Percentiles rank a stretch among this genome's conserved stretches.
Evolutionary conservation across 2,888 invertebrate species (phyloP).

Genomic region (Macrophya annulata): DNA sequence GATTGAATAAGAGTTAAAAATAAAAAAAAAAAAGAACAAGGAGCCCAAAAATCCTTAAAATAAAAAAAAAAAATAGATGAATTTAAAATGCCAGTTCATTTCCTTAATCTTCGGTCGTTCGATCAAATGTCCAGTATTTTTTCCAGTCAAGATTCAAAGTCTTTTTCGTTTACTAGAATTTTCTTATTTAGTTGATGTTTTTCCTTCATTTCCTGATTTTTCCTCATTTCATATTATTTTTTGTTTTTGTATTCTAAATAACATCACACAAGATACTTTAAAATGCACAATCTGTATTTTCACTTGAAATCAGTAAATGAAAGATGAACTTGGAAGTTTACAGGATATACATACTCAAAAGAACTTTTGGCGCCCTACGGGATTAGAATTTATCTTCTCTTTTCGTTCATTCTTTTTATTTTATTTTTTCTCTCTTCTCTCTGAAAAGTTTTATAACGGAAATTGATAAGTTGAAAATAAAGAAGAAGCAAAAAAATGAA

Average conservation of each 20-base stretch:
- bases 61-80: neutral
- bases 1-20: neutral
- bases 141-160: slow-evolving; percentile 1
- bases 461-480: slow-evolving; percentile 3
- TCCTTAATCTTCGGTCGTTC: neutral
- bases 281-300: neutral
- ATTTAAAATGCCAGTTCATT: slow-evolving; percentile 20
- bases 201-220: neutral
- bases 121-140: slow-evolving; percentile 36
- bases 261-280: neutral
- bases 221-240: neutral
- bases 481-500: neutral
- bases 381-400: neutral
- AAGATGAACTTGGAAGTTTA: neutral
- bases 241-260: neutral
- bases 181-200: neutral
- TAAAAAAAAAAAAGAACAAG: neutral
- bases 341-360: neutral
- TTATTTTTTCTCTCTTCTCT: too few species aligned
- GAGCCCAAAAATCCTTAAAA: neutral
- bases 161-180: neutral
- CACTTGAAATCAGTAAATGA: neutral
- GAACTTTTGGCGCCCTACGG: neutral
- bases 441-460: slow-evolving; percentile 11
- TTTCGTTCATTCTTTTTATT: neutral